phyloP scores from a whole-genome alignment of 1,140 invertebrate species.

The Eciton burchellii region DNA sequence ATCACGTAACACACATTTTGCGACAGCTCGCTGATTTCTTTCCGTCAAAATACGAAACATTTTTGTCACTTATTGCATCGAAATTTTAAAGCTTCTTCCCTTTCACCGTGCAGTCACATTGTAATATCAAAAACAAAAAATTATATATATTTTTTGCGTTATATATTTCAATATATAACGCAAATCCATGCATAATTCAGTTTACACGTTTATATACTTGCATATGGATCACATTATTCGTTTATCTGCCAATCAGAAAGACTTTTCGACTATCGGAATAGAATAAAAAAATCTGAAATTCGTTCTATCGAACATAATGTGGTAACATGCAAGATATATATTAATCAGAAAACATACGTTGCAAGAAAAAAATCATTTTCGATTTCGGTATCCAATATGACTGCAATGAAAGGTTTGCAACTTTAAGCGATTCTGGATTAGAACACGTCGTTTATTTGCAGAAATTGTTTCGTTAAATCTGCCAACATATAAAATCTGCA shows the following conservation, averaged over 20 bases:
- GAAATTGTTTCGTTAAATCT: slow-evolving; percentile 5
- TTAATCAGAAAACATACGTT: not conserved
- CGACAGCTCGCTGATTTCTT: slow-evolving; percentile 41
- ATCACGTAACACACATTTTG: not conserved
- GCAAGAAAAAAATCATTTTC: not conserved
- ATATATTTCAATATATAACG: not conserved
- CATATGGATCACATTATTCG: not conserved
- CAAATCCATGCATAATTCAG: not conserved
- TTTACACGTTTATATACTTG: not conserved
- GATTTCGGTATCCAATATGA: not conserved
- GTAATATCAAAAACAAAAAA: not conserved
- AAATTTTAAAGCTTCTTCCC: slow-evolving; percentile 20
- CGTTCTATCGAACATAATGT: not conserved
- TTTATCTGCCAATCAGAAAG: not conserved
- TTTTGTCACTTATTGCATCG: slow-evolving; percentile 45
- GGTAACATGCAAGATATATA: not conserved
- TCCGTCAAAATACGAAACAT: slow-evolving; percentile 36
- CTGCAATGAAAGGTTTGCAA: not conserved
- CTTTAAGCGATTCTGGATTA: slow-evolving; percentile 13
- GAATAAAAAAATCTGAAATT: not conserved
- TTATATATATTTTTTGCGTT: not conserved
- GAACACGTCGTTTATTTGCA: not conserved
- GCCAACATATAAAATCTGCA: slow-evolving; percentile 54
- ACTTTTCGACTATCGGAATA: not conserved
- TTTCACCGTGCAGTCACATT: not conserved